phyloP scores from a whole-genome alignment of 2,113 vertebrate genomes.

The Raphicerus campestris region DNA sequence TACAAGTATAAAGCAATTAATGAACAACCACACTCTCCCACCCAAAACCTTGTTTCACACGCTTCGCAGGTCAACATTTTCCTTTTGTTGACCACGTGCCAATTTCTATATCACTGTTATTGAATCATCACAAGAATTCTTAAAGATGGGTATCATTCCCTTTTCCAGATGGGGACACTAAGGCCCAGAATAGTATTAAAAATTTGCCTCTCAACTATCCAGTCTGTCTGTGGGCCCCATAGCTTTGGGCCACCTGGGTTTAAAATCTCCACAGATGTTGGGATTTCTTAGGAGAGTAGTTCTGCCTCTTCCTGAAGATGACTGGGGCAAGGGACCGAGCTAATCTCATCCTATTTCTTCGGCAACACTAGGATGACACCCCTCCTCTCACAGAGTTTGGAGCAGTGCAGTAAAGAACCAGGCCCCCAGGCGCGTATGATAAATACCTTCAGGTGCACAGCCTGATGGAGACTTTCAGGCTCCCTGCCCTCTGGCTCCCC shows the following conservation, averaged over 20 bases:
- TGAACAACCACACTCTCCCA: neutral
- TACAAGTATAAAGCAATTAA: neutral
- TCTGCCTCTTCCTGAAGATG: neutral
- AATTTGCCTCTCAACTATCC: neutral
- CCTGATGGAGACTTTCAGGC: too few species aligned
- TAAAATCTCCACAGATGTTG: neutral
- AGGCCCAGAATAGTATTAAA: neutral
- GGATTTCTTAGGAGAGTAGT: neutral
- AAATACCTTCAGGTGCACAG: fast-evolving
- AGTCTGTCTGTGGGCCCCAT: neutral
- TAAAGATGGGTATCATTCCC: neutral
- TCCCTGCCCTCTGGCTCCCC: neutral
- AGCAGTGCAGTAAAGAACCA: fast-evolving
- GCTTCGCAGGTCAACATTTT: neutral
- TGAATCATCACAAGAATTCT: neutral
- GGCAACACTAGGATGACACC: fast-evolving
- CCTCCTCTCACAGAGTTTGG: neutral
- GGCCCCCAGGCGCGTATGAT: fast-evolving
- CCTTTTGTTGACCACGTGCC: neutral
- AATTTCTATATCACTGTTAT: neutral
- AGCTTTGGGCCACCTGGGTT: neutral
- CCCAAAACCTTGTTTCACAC: neutral
- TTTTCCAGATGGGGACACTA: neutral
- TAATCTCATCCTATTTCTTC: neutral
- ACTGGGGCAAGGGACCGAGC: neutral